Conservation (phyloP, 2,113 vertebrate species). For the Sinocyclocheilus anophthalmus region DNA sequence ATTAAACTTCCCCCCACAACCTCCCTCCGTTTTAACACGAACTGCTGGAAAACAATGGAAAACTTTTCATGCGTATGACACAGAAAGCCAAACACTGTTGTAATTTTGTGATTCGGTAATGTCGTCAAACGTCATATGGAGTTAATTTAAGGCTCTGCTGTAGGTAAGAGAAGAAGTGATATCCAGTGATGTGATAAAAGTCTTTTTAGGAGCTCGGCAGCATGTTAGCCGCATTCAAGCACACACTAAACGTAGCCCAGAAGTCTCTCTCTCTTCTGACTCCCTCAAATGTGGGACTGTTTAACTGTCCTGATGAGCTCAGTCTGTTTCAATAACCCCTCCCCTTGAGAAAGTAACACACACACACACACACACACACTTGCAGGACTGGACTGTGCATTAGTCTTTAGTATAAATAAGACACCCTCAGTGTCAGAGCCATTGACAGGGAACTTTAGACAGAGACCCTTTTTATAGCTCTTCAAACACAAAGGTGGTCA, state of each 20-base stretch:
- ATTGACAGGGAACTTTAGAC: constrained; percentile 56
- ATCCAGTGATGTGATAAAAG: constrained; percentile 36
- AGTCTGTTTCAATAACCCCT: constrained; percentile 55
- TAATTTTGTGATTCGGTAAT: constrained; percentile 61
- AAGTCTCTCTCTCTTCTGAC: constrained; percentile 43
- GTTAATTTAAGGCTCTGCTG: constrained; percentile 69
- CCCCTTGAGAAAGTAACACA: constrained; percentile 57
- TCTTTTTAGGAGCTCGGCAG: constrained; percentile 37
- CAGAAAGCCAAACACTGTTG: constrained; percentile 31
- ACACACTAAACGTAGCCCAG: constrained; percentile 47
- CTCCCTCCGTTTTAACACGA: constrained; percentile 7
- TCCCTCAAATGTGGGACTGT: constrained; percentile 64
- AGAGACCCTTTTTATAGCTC: constrained; percentile 69
- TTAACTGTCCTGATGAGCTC: constrained; percentile 68
- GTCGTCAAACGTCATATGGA: constrained; percentile 63
- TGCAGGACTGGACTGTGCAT: not conserved
- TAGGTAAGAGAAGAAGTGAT: constrained; percentile 59
- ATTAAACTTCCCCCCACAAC: not conserved
- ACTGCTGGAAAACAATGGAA: constrained; percentile 58
- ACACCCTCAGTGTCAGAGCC: constrained; percentile 47
- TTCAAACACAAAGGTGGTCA: constrained; percentile 64
- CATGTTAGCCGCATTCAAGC: constrained; percentile 38
- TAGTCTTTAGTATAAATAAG: constrained; percentile 42
- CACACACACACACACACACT: constrained; percentile 37
- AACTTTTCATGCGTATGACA: constrained; percentile 55